Percentiles rank a stretch among this genome's conserved stretches.
Evolutionary conservation across 2,888 invertebrate genomes (phyloP).

Genomic region (Acanthosepion pharaonis): DNA sequence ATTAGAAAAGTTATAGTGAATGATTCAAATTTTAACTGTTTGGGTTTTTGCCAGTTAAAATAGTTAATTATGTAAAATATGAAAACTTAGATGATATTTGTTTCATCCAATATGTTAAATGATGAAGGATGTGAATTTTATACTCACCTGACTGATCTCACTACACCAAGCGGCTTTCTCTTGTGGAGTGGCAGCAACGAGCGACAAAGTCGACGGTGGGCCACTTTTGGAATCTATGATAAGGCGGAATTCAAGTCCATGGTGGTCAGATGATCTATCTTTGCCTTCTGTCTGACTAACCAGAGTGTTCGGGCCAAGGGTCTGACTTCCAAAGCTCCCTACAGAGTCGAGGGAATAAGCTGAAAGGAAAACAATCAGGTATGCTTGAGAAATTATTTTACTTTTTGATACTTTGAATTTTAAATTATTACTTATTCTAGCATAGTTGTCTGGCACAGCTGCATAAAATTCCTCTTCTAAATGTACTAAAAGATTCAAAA

Average conservation of each 20-base stretch:
- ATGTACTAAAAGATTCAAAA: too few species aligned
- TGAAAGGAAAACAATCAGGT: conserved; percentile 51
- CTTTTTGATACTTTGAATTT: neutral
- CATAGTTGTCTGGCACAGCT: too few species aligned
- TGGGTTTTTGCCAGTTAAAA: too few species aligned
- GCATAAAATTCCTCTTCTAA: too few species aligned
- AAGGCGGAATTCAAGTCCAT: conserved; percentile 83
- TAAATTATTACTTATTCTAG: too few species aligned
- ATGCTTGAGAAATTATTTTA: neutral
- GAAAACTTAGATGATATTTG: too few species aligned
- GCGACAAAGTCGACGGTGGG: conserved; percentile 80
- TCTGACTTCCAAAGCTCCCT: conserved; percentile 68
- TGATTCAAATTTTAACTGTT: too few species aligned
- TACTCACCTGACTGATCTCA: conserved; percentile 85
- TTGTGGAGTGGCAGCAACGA: conserved; percentile 84
- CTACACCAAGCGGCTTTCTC: conserved; percentile 96
- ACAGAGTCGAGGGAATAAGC: conserved; percentile 71
- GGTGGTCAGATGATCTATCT: conserved; percentile 74
- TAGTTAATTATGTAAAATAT: too few species aligned
- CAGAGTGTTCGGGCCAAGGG: conserved; percentile 65
- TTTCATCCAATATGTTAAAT: too few species aligned
- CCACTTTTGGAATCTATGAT: conserved; percentile 81
- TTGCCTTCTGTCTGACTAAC: conserved; percentile 58
- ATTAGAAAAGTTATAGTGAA: too few species aligned
- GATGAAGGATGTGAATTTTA: too few species aligned